These are phyloP conservation scores for Drepanosiphum platanoidis DNA, from an alignment of 2,888 invertebrate species.

Conservation along the genomic window DNA sequence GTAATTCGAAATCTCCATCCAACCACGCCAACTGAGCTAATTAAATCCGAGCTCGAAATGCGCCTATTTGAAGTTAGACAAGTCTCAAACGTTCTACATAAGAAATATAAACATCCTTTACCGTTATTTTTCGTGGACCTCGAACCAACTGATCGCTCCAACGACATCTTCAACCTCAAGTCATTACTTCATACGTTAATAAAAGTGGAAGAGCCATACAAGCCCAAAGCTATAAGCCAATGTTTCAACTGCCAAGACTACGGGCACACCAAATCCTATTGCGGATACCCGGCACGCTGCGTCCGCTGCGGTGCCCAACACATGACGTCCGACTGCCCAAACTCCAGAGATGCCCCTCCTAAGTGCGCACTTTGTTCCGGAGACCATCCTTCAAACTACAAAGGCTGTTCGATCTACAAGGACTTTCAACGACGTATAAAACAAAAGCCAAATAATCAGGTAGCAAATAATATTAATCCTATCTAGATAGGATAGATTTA, in stretches of 20 bases:
- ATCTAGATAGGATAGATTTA: too few species aligned
- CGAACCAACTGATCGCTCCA: constrained; percentile 1
- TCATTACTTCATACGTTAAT: constrained; percentile 10
- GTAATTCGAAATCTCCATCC: background rate
- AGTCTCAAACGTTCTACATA: constrained; percentile 14
- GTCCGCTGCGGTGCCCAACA: background rate
- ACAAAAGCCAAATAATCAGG: too few species aligned
- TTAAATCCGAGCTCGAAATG: background rate
- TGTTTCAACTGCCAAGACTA: background rate
- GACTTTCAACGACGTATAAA: too few species aligned
- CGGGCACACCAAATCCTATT: background rate
- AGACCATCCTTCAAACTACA: too few species aligned
- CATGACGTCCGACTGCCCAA: too few species aligned
- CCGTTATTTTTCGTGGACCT: background rate
- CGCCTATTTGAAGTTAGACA: constrained; percentile 8
- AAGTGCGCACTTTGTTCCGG: too few species aligned
- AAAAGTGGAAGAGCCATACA: constrained; percentile 17
- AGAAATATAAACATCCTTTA: constrained; percentile 1
- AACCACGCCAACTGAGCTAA: background rate
- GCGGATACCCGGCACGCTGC: background rate
- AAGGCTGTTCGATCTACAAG: too few species aligned
- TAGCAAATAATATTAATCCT: too few species aligned
- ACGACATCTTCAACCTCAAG: constrained; percentile 2
- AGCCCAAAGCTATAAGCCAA: background rate
- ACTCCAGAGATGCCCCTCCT: too few species aligned